Evolutionary conservation across 2,888 invertebrate genomes (phyloP).

Genomic region (Slavum lentiscoides): DNA sequence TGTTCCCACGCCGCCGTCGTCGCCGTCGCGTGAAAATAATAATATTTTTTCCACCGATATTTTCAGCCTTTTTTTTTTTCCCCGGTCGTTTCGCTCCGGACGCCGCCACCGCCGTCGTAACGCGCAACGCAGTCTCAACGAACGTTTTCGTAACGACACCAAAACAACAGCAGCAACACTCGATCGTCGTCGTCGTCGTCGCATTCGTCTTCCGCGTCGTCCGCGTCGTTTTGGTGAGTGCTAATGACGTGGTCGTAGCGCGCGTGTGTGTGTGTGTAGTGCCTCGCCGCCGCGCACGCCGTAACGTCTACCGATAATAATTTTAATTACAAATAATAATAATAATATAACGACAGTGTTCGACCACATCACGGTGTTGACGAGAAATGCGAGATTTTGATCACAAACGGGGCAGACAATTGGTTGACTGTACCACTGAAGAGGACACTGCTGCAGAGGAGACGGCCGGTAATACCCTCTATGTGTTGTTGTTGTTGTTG

Average conservation of each 20-base stretch:
- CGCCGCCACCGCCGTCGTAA: no score
- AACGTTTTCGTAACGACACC: neutral
- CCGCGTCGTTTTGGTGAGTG: conserved; percentile 9
- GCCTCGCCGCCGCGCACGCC: neutral
- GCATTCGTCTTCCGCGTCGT: neutral
- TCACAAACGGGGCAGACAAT: conserved; percentile 52
- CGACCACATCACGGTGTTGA: conserved; percentile 19
- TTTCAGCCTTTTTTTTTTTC: no score
- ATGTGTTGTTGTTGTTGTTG: no score
- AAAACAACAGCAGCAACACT: neutral
- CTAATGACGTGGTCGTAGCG: conserved; percentile 31
- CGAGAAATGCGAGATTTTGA: conserved; percentile 54
- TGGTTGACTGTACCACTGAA: conserved; percentile 52
- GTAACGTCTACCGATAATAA: neutral
- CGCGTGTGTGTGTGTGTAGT: no score
- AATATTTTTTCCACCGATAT: neutral
- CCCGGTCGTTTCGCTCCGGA: neutral
- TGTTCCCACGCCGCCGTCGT: no score
- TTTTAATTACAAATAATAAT: no score
- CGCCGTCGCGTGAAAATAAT: no score
- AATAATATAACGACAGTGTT: neutral
- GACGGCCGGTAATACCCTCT: conserved; percentile 21
- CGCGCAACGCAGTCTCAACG: neutral
- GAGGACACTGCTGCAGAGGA: conserved; percentile 45
- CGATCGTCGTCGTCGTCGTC: neutral